phyloP scores from a whole-genome alignment of 1,140 invertebrate genomes.

The Lordiphosa stackelbergi region DNA sequence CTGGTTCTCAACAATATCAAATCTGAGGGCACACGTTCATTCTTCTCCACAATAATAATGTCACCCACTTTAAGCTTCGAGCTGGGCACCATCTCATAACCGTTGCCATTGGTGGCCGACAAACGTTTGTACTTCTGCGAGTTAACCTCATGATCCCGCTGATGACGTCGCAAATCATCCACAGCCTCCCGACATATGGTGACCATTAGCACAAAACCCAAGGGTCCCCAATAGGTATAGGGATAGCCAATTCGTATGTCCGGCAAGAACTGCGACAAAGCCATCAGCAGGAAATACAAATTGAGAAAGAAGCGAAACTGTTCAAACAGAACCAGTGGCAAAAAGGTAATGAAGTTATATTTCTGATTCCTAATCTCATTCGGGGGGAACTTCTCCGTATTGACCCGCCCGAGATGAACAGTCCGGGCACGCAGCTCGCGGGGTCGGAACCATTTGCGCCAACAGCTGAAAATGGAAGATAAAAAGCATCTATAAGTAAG shows the following conservation, averaged over 20 bases:
- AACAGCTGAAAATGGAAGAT: constrained; percentile 79
- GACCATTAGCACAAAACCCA: constrained; percentile 96
- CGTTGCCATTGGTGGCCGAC: constrained; percentile 76
- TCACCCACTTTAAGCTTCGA: constrained; percentile 85
- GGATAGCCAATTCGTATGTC: constrained; percentile 97
- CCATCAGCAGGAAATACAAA: constrained; percentile 98
- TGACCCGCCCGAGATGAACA: constrained; percentile 82
- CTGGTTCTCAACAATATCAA: constrained; percentile 95
- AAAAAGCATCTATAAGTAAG: constrained; percentile 8
- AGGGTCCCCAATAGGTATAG: constrained; percentile 99
- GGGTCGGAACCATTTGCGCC: constrained; percentile 83
- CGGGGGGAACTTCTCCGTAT: constrained; percentile 89
- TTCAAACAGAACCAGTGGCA: constrained; percentile 97
- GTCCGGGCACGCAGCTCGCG: constrained; percentile 83
- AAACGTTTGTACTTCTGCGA: constrained; percentile 89
- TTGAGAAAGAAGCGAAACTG: constrained; percentile 99
- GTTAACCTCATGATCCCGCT: constrained; percentile 97
- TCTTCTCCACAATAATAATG: constrained; percentile 91
- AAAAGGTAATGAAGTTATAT: constrained; percentile 98
- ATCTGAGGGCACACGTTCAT: constrained; percentile 97
- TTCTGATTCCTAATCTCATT: constrained; percentile 99
- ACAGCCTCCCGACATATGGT: constrained; percentile 97
- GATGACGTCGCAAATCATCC: constrained; percentile 95
- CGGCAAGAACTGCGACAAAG: constrained; percentile 97
- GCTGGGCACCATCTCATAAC: constrained; percentile 80